Base-by-base conservation (phyloP, 2,797 vertebrate species). In the Manis javanica region DNA sequence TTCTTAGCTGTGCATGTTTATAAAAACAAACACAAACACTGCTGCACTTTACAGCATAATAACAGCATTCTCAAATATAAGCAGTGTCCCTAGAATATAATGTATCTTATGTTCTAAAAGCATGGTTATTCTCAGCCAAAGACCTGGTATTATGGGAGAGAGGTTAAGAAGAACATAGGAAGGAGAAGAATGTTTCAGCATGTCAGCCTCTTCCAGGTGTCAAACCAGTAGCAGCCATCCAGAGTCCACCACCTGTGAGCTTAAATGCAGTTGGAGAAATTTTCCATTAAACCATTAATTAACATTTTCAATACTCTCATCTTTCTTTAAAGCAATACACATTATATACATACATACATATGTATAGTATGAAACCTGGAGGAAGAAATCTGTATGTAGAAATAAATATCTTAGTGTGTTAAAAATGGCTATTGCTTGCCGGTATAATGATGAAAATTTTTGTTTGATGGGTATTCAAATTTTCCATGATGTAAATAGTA, bases 301-400 rank as follows among this genome's bases (percentile, higher is more conserved):
- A 74, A 64, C 29, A 61, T 92, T 59, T 84, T 90, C 61, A 89
- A 26, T 59, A 82, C 31, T 78, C 34, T 90, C 61, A 68, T 68
- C 63, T 68, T 87, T 90, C 51, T 89, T 77, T 23, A 95, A 95
- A 95, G 78, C 34, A 95, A 77, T 81, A 46, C 37, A 81, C 84
- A 72, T 23, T 82, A 88, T 63, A 78, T 37, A 89, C 14, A 82
- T 26, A 74, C 11, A 84, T 24, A 79, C 72, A 71, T 11, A 71
- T 24, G 21, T 39, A 85, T 37, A 85, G 57, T 57, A 72, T 46
- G 5, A 91, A 96, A 71, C 55, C 59, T 18, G 26, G 26, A 71
- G 31, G 81, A 63, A 92, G 19, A 84, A 24, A 59, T 63, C 42
- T 39, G 55, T 29, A 83, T 71, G 49, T 81, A 42, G 55, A 94